phyloP scores from a whole-genome alignment of 2,888 invertebrate genomes.

The Adelognathus sp. region DNA sequence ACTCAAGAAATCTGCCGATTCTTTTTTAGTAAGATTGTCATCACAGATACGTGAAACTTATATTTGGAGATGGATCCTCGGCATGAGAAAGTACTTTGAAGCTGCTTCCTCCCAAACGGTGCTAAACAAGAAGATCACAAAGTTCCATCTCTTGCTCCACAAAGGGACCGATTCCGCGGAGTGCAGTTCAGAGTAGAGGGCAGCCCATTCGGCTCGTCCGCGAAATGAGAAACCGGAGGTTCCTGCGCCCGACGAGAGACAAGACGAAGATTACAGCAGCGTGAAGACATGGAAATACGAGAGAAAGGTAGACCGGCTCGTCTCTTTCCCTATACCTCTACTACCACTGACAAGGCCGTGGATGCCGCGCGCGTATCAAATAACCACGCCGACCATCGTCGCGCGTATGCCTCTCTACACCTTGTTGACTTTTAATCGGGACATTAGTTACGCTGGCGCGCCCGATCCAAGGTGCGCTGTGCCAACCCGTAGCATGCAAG shows the following conservation, averaged over 20 bases:
- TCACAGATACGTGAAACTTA: neutral
- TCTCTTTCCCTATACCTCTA: constrained; percentile 4
- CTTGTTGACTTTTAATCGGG: constrained; percentile 15
- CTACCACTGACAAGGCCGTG: neutral
- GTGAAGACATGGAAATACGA: constrained; percentile 32
- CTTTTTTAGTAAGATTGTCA: neutral
- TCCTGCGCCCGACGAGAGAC: constrained; percentile 32
- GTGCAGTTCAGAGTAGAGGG: constrained; percentile 10
- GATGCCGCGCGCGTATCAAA: constrained; percentile 44
- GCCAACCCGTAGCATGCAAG: constrained; percentile 1
- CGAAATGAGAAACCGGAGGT: constrained; percentile 59
- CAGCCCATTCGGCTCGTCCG: constrained; percentile 20
- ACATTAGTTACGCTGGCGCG: neutral
- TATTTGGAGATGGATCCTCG: constrained; percentile 19
- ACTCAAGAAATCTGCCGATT: no score
- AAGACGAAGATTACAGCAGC: constrained; percentile 26
- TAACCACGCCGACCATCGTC: constrained; percentile 36
- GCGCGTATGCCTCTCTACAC: constrained; percentile 63
- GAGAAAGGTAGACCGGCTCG: constrained; percentile 17
- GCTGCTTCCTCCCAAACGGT: neutral
- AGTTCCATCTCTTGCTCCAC: constrained; percentile 41
- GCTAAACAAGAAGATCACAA: constrained; percentile 31
- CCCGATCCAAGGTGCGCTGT: neutral
- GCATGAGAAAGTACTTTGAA: neutral
- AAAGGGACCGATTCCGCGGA: constrained; percentile 55